Evolutionary conservation across 1,140 invertebrate species (phyloP).

Genomic region (Aculops lycopersici): DNA sequence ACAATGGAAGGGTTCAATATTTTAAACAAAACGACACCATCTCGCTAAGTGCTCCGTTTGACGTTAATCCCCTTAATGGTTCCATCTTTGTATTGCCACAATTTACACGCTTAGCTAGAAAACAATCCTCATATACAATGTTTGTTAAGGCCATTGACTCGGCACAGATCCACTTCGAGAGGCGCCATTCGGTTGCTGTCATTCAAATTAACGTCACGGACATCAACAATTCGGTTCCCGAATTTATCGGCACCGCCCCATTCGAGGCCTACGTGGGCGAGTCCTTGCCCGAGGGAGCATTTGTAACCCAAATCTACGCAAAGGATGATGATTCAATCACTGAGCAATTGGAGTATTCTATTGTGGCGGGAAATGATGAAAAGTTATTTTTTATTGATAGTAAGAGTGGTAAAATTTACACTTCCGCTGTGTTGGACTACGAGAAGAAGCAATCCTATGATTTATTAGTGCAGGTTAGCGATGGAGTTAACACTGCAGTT

Average conservation of each 20-base stretch:
- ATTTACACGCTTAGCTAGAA: constrained; percentile 9
- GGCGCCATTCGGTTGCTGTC: constrained; percentile 12
- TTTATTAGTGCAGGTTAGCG: constrained; percentile 13
- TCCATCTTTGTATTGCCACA: constrained; percentile 12
- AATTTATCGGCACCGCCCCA: constrained; percentile 11
- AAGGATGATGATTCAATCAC: constrained; percentile 5
- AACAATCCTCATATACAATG: constrained; percentile 12
- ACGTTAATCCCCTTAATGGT: constrained; percentile 12
- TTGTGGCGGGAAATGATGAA: constrained; percentile 13
- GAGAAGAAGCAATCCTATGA: constrained; percentile 12
- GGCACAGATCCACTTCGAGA: constrained; percentile 11
- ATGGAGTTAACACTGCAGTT: constrained; percentile 14
- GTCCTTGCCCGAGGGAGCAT: constrained; percentile 13
- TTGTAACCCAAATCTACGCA: constrained; percentile 12
- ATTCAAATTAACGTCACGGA: constrained; percentile 15
- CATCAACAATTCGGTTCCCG: constrained; percentile 17
- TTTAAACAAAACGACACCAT: constrained; percentile 18
- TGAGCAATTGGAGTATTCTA: constrained; percentile 10
- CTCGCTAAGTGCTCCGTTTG: constrained; percentile 11
- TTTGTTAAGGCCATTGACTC: constrained; percentile 13
- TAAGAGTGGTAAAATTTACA: constrained; percentile 11
- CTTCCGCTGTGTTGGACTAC: constrained; percentile 12
- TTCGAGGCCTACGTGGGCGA: constrained; percentile 13
- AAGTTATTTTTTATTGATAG: constrained; percentile 12
- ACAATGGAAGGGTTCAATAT: constrained; percentile 13